A percentile compares a stretch with the other conserved stretches of the same genome.
Evolutionary conservation across 1,140 invertebrate genomes (phyloP).

Genomic region (Wiebesia pumilae): DNA sequence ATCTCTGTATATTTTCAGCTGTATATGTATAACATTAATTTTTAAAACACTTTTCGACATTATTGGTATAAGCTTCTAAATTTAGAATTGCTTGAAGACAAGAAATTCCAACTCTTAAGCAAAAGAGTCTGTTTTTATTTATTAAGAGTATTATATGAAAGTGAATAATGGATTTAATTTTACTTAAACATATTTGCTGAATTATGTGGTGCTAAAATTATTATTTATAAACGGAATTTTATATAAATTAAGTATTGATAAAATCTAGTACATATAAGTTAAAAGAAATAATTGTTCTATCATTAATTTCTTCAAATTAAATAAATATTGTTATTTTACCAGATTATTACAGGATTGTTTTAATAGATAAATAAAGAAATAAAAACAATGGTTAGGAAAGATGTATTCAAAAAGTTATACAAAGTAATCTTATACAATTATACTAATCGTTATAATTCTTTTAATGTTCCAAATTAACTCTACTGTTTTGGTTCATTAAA

Average conservation of each 20-base stretch:
- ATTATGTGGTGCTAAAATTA: conserved; percentile 47
- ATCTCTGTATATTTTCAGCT: no score
- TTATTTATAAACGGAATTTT: conserved; percentile 24
- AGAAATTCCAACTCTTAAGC: no score
- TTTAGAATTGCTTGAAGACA: no score
- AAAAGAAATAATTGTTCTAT: neutral
- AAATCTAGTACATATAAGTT: neutral
- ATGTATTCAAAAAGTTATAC: conserved; percentile 14
- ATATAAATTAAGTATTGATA: neutral
- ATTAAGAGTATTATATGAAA: neutral
- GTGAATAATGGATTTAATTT: conserved; percentile 41
- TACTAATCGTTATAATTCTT: neutral
- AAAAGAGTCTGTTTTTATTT: neutral
- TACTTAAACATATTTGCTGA: conserved; percentile 29
- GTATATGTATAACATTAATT: no score
- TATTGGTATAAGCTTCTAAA: no score
- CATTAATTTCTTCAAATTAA: neutral
- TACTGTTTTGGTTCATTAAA: conserved; percentile 9
- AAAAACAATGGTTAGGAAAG: conserved; percentile 18
- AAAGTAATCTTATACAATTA: conserved; percentile 33
- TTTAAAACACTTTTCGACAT: no score
- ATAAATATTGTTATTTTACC: neutral
- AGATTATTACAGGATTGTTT: conserved; percentile 21
- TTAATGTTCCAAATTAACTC: neutral
- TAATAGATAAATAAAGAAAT: neutral